Conservation (phyloP, 2,113 vertebrate species). For the Silurus meridionalis region DNA sequence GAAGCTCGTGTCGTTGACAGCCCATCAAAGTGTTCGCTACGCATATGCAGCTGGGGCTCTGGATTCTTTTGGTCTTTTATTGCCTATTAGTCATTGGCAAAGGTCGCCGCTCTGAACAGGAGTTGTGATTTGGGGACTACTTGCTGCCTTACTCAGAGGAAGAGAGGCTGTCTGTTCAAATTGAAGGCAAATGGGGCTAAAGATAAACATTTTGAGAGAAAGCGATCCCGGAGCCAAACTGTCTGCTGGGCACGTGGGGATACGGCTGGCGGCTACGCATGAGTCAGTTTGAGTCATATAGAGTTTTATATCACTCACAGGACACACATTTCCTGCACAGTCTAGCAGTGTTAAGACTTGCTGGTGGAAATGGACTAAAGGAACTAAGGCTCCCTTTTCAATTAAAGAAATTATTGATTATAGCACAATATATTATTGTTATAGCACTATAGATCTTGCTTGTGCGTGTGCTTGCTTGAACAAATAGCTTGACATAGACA, state of each 20-base stretch:
- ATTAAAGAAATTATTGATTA: not conserved
- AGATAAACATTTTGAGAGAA: not conserved
- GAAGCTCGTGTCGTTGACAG: not conserved
- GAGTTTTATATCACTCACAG: slow-evolving; percentile 23
- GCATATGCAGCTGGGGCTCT: not conserved
- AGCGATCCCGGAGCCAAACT: slow-evolving; percentile 12
- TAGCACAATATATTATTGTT: too few species aligned
- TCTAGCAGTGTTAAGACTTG: not conserved
- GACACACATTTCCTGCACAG: slow-evolving; percentile 2
- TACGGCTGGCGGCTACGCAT: not conserved
- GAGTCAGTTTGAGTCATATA: slow-evolving; percentile 51
- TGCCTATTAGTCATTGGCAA: slow-evolving; percentile 39
- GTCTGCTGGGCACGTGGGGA: slow-evolving; percentile 3
- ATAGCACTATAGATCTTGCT: too few species aligned
- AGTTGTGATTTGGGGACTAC: slow-evolving; percentile 31
- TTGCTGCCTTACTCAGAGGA: slow-evolving; percentile 59
- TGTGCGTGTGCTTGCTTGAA: too few species aligned
- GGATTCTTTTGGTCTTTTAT: slow-evolving; percentile 23
- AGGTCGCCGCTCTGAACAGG: slow-evolving; percentile 34
- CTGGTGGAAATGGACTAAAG: not conserved
- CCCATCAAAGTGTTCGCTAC: slow-evolving; percentile 21
- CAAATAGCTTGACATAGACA: not conserved
- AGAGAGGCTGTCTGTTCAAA: slow-evolving; percentile 53
- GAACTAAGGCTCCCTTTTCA: not conserved
- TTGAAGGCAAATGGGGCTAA: slow-evolving; percentile 57